Evolutionary conservation across 2,888 invertebrate genomes (phyloP).

Genomic region (Drosophila affinis): DNA sequence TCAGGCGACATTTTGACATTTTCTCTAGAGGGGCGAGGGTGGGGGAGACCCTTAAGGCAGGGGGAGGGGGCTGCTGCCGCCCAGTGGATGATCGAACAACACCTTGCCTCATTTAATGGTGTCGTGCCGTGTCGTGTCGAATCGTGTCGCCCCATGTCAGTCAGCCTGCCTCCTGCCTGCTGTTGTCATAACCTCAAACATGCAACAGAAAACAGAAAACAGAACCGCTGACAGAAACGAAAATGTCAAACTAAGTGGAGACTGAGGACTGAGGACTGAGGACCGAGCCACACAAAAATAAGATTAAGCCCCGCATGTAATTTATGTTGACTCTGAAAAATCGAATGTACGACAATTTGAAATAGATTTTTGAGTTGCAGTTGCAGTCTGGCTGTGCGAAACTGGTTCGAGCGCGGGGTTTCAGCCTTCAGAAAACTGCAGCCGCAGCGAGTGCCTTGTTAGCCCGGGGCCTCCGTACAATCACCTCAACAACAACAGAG

Average conservation of each 20-base stretch:
- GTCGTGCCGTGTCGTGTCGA: conserved; percentile 49
- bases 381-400: conserved; percentile 34
- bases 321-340: conserved; percentile 78
- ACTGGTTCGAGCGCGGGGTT: conserved; percentile 57
- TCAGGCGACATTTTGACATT: too few species aligned
- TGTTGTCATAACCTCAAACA: conserved; percentile 72
- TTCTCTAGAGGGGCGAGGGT: too few species aligned
- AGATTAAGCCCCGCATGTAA: conserved; percentile 68
- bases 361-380: conserved; percentile 56
- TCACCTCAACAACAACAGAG: conserved; percentile 57
- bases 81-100: conserved; percentile 21
- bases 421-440: conserved; percentile 73
- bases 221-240: conserved; percentile 3
- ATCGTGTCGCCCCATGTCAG: conserved; percentile 24
- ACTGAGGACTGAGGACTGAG: too few species aligned
- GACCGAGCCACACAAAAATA: conserved; percentile 53
- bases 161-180: conserved; percentile 11
- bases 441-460: conserved; percentile 65
- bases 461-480: conserved; percentile 59
- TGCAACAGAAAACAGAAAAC: conserved; percentile 31
- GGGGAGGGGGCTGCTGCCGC: neutral
- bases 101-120: conserved; percentile 53
- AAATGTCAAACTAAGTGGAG: conserved; percentile 38
- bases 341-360: conserved; percentile 72
- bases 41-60: conserved; percentile 19